Percentiles rank a stretch among this genome's conserved stretches.
phyloP scores from a whole-genome alignment of 2,797 vertebrate species.

The Clarias fuscus region DNA sequence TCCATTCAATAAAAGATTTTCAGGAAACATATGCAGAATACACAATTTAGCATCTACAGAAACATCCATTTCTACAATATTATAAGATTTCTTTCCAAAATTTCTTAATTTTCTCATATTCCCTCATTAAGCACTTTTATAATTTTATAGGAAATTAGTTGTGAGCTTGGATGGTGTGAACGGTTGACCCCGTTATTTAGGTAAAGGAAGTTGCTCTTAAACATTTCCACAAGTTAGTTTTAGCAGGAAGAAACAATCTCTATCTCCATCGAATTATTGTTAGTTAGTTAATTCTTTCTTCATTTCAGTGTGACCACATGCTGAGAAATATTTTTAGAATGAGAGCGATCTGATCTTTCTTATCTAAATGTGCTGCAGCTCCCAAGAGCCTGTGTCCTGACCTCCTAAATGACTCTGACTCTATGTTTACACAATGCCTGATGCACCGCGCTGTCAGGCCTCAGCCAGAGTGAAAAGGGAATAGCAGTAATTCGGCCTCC shows the following conservation, averaged over 20 bases:
- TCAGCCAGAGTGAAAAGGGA: conserved; percentile 51
- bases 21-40: no score
- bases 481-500: conserved; percentile 48
- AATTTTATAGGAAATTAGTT: background rate
- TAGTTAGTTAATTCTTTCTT: background rate
- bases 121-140: no score
- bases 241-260: background rate
- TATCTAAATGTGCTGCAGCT: conserved; percentile 32
- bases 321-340: conserved; percentile 13
- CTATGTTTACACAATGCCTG: conserved; percentile 57
- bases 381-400: conserved; percentile 42
- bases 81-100: no score
- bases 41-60: no score
- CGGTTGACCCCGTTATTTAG: background rate
- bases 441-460: conserved; percentile 47
- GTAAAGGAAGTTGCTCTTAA: background rate
- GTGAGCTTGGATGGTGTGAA: background rate
- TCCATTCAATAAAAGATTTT: no score
- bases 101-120: no score
- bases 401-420: conserved; percentile 48
- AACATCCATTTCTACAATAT: no score
- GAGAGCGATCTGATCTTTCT: conserved; percentile 22
- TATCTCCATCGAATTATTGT: background rate
- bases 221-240: background rate
- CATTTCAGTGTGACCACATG: background rate